These are phyloP conservation scores for Lithobates sylvaticus DNA, from an alignment of 2,797 vertebrate genomes.

Conservation along the genomic window DNA sequence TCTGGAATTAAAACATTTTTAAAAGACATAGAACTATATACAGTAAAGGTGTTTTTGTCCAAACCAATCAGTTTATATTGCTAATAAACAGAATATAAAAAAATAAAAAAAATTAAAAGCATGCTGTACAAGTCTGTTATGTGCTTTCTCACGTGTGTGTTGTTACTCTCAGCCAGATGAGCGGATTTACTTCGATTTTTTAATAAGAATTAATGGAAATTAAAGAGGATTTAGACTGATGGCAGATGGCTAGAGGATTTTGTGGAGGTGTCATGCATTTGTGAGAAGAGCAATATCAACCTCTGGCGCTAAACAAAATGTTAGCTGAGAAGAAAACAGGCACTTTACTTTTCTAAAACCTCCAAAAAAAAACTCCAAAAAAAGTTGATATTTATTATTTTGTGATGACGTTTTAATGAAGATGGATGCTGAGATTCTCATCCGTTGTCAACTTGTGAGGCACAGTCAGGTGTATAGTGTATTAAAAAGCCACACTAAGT, in stretches of 20 bases:
- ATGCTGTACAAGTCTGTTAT: conserved; percentile 18
- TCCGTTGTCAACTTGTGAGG: not conserved
- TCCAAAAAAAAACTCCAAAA: not conserved
- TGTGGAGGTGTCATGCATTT: conserved; percentile 61
- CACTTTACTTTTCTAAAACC: conserved; percentile 38
- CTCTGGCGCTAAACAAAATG: conserved; percentile 63
- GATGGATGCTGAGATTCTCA: not conserved
- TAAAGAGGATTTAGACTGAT: conserved; percentile 68
- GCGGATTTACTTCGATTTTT: conserved; percentile 66
- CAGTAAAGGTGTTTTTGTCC: not conserved
- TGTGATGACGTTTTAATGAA: not conserved
- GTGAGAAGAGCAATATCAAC: conserved; percentile 64
- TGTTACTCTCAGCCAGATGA: conserved; percentile 65
- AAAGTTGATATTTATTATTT: not conserved
- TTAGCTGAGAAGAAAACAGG: conserved; percentile 62
- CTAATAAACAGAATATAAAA: not conserved
- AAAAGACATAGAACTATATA: not conserved
- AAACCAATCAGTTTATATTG: not conserved
- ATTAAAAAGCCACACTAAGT: too few relatives aligned
- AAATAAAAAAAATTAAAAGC: not conserved
- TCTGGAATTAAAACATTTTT: not conserved
- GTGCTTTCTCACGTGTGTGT: conserved; percentile 42
- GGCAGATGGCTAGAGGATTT: conserved; percentile 69
- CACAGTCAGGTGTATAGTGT: not conserved
- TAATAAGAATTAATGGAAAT: conserved; percentile 70